Percentiles rank a stretch among this genome's conserved stretches.
These are phyloP conservation scores for Scelioninae gen. 1 DNA, from an alignment of 2,888 invertebrate genomes.

Conservation along the genomic window DNA sequence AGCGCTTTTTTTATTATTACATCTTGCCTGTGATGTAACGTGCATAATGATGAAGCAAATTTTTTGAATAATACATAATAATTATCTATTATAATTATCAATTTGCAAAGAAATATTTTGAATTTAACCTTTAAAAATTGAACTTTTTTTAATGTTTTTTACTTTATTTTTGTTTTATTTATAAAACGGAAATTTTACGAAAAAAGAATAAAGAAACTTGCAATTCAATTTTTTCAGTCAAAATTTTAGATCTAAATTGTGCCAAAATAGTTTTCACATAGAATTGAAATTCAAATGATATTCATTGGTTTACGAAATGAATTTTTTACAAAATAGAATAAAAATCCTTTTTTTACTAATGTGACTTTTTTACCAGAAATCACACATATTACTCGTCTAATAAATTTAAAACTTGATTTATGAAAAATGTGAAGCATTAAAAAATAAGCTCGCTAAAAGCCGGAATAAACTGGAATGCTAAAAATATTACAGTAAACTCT, in stretches of 20 bases:
- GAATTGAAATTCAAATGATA: no score
- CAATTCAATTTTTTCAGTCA: no score
- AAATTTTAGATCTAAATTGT: no score
- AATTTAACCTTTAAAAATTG: neutral
- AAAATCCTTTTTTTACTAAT: neutral
- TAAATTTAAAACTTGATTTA: constrained; percentile 36
- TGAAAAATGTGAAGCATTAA: constrained; percentile 26
- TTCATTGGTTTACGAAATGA: no score
- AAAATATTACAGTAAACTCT: constrained; percentile 21
- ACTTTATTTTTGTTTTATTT: no score
- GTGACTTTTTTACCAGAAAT: neutral
- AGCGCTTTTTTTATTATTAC: neutral
- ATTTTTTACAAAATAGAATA: no score
- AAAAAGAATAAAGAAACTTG: no score
- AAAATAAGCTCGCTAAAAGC: constrained; percentile 26
- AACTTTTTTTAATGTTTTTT: no score
- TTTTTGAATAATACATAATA: neutral
- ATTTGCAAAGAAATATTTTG: neutral
- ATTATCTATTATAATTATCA: neutral
- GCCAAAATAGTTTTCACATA: no score
- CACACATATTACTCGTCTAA: neutral
- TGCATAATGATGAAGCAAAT: constrained; percentile 11
- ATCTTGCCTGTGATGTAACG: neutral
- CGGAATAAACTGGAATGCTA: neutral
- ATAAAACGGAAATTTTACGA: no score